phyloP scores from a whole-genome alignment of 2,888 invertebrate genomes.

The Scrobipalpa costella region DNA sequence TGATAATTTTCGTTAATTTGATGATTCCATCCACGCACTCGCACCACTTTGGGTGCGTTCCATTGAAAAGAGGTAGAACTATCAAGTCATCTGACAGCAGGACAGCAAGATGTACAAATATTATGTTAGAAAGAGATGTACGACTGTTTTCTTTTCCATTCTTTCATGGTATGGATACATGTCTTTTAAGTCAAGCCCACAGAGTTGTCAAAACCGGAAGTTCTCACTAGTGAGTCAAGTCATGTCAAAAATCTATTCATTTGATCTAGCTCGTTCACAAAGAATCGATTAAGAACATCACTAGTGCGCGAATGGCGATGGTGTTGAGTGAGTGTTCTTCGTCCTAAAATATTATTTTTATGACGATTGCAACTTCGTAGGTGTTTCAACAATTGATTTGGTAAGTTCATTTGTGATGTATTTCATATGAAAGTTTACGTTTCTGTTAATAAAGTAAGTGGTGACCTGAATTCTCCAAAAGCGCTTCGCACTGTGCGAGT shows the following conservation, averaged over 20 bases:
- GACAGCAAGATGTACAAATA: not conserved
- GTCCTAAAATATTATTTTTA: conserved; percentile 26
- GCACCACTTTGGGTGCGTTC: conserved; percentile 19
- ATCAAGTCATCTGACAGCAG: conserved; percentile 15
- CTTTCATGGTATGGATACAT: not conserved
- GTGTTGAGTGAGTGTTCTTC: conserved; percentile 25
- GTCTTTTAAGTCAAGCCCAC: not conserved
- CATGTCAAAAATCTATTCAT: conserved; percentile 9
- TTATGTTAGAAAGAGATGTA: not conserved
- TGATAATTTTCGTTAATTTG: conserved; percentile 8
- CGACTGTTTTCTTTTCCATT: not conserved
- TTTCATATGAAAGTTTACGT: not conserved
- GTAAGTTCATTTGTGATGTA: conserved; percentile 23
- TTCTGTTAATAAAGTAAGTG: not conserved
- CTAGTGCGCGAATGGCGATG: conserved; percentile 20
- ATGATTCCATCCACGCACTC: conserved; percentile 14
- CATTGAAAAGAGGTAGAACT: conserved; percentile 1
- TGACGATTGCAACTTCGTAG: conserved; percentile 24
- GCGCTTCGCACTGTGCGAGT: conserved; percentile 19
- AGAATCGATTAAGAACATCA: not conserved
- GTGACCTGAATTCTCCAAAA: conserved; percentile 11
- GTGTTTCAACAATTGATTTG: conserved; percentile 27
- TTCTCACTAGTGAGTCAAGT: not conserved
- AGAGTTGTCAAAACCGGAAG: not conserved
- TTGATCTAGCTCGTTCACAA: not conserved